Evolutionary conservation across 1,140 invertebrate species (phyloP), one percentile per base, ranked within the genome.

Genomic region (Epicauta chinensis): DNA sequence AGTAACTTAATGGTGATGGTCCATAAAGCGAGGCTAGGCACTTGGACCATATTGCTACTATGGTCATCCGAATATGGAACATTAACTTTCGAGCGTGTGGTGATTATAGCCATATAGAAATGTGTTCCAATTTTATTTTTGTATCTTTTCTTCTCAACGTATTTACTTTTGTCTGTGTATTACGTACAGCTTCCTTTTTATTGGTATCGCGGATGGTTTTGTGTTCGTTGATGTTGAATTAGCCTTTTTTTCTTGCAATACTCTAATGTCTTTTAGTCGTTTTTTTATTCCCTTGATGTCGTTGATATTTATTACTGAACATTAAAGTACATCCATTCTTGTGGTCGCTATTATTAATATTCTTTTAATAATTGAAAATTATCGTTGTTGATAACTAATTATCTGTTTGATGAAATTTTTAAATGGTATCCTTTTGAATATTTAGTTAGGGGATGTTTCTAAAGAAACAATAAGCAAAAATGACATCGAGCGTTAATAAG

Each of bases 71-170:
- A 54, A 48, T 54, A 54, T 46, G 42, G 44, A 48, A 47, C 52
- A 54, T 54, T 54, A 54, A 54, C 44, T 54, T 54, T 44, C 44
- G 52, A 48, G 52, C 41, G 52, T 54, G 52, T 48, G 43, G 42
- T 38, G 52, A 54, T 54, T 54, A 54, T 48, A 31, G 52, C 44
- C 36, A 10, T 39, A 47, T 23, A 47, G 16, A 39, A 51, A 54
- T 54, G 47, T 54, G 45, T 47, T 31, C 38, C 52, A 54, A 54
- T 54, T 54, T 54, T 36, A 54, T 47, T 54, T 48, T 37, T 47
- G 34, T 47, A 38, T 47, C 45, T 43, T 35, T 35, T 48, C 52
- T 48, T 43, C 48, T 47, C 23, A n/a, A n/a, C 46, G 52, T 54
- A 44, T 47, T 44, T 46, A 39, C 41, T 54, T 46, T 43, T 54